Evolutionary conservation across 2,113 vertebrate species (phyloP), one percentile per base, ranked within the genome.

Genomic region (Anseranas semipalmata): DNA sequence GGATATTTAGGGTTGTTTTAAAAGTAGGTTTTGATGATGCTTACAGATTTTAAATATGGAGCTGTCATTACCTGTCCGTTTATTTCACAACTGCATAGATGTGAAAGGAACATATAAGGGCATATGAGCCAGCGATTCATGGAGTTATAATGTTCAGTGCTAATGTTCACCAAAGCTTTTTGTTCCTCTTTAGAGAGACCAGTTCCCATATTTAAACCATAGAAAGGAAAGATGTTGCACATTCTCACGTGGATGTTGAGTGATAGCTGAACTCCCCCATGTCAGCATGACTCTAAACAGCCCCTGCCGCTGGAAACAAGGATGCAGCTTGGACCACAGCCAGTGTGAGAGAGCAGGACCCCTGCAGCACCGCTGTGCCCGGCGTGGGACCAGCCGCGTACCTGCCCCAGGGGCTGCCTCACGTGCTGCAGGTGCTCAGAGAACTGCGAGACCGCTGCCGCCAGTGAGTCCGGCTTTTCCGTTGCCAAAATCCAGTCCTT

Each of bases 401-500:
- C 98, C 98, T 98, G 95, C 1, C 95, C 73, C 9, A 24, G 3
- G 6, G 96, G 95, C 2, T 89, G 39, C 60, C n/a, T 95, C 91
- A 98, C 77, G 45, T 95, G 89, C 71, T 90, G 63, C 9, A 98
- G 95, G 35, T 97, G 96, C 76, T 76, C 0, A 0, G 96, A 94
- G 66, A 98, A 98, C 86, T 90, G 87, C 0, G 92, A 96, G 48
- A 96, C 65, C 3, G 55, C 73, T 0, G 1, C 93, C 0, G 37
- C 88, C 93, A 96, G 93, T 0, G 43, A 91, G 28, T 35, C 41
- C 0, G 95, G 94, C 9, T 30, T 66, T 71, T 97, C 96, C 0
- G 15, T 52, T 0, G 8, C 79, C 63, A 83, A 95, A 87, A 98
- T 96, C 98, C 98, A 98, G 9, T 55, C 58, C 88, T 93, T 97